Evolutionary conservation across 2,113 vertebrate genomes (phyloP), one percentile per base, ranked within the genome.

Genomic region (Chionodraco myersi): DNA sequence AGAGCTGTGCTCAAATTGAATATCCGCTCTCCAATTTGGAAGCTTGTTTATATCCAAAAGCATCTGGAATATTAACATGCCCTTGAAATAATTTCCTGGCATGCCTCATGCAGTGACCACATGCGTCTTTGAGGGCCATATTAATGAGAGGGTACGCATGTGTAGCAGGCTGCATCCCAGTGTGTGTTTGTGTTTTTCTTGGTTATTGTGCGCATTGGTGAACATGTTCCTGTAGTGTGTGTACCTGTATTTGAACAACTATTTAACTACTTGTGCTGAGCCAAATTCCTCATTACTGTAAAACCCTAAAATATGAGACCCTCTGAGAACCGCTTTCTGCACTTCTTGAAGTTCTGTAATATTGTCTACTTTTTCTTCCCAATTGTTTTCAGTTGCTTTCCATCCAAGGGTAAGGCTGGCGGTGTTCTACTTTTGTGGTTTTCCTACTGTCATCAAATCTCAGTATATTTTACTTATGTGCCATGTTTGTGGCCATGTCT

Each of bases 11-110:
- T 86, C 89, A 91, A 93, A 94, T 89, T 60, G 47, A 92, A 93
- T 91, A 91, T 94, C 91, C 86, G 83, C 82, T 81, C 87, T 71
- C 73, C 70, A 65, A 84, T 93, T 91, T 72, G 72, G 64, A 86
- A 66, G 75, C 87, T 91, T 90, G 92, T 93, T 92, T 93, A 90
- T 91, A 85, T 91, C 82, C 80, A 72, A 85, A 91, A 94, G 91
- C 92, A 93, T 93, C 92, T 94, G 94, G 94, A 92, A 92, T 93
- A 93, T 94, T 92, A 93, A 88, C 93, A 85, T 91, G 86, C 88
- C 89, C 91, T 89, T 91, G 80, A 86, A 92, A 90, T 88, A 91
- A 90, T 93, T 92, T 93, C 91, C 89, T 89, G 91, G 83, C 85
- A 68, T 78, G 79, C 75, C 88, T 91, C 86, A 62, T 72, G 79